Percentiles rank a stretch among this genome's conserved stretches.
Conservation (phyloP, 2,888 invertebrate genomes). For the Uloborus plumipes region DNA sequence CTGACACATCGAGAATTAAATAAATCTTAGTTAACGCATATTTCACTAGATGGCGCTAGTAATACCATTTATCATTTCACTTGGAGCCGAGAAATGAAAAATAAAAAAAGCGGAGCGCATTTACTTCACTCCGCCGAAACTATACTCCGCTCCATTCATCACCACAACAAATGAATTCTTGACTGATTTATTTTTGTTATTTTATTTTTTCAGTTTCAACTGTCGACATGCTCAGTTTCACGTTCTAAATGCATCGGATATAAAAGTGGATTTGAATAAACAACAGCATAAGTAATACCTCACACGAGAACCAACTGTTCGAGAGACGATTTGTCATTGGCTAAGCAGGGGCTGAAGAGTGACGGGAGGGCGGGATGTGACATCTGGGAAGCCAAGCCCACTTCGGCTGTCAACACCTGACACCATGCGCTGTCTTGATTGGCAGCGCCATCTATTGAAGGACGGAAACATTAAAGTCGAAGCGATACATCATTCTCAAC, state of each 20-base stretch:
- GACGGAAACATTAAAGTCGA: constrained; percentile 1
- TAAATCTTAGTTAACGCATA: constrained; percentile 19
- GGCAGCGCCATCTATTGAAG: constrained; percentile 42
- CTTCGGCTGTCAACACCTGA: constrained; percentile 18
- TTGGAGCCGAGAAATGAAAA: background rate
- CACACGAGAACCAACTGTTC: constrained; percentile 47
- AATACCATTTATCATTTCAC: constrained; percentile 56
- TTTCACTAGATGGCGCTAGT: constrained; percentile 52
- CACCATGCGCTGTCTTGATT: background rate
- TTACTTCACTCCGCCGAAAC: background rate
- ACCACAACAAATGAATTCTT: constrained; percentile 8
- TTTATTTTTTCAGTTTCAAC: too few species aligned
- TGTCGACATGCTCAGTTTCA: constrained; percentile 1
- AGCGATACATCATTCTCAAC: background rate
- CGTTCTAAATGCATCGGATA: background rate
- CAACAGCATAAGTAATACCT: constrained; percentile 61
- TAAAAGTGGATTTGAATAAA: constrained; percentile 48
- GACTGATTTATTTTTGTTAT: too few species aligned
- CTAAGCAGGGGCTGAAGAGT: constrained; percentile 46
- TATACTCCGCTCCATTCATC: constrained; percentile 20
- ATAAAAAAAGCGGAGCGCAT: background rate
- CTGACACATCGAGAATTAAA: too few species aligned
- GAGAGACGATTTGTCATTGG: constrained; percentile 62
- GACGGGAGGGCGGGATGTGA: constrained; percentile 55
- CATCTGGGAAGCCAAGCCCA: constrained; percentile 51